Evolutionary conservation across 2,888 invertebrate genomes (phyloP), one percentile per base, ranked within the genome.

Genomic region (Thymelicus lineola): DNA sequence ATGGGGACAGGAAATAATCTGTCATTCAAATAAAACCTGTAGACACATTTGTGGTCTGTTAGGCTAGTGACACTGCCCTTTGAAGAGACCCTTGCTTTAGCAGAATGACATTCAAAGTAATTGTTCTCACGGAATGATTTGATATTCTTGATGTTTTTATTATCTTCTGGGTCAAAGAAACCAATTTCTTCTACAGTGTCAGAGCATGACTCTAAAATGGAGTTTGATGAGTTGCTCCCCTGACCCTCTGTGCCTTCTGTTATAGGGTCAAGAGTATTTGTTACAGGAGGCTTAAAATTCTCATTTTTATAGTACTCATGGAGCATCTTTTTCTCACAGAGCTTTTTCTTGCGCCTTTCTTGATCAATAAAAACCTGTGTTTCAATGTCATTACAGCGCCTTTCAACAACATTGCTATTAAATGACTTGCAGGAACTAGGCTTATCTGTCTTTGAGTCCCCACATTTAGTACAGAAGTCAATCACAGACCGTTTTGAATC

Each of bases 61-160:
- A 88, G 72, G 61, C 75, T 82, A 0, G 81, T 85, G 1, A 74
- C 84, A 35, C 82, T 87, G 0, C 78, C 79, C 63, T 78, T 84
- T 6, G 69, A 78, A 20, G 82, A 82, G 0, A 90, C 76, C 68
- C 89, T 85, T 10, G 86, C 86, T 79, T 82, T 88, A 1, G 91
- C 90, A 0, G 95, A 95, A 77, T 95, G 95, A n/a, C 95, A 95
- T 74, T 95, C 95, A 71, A 95, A 95, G 77, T 94, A 96, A 77
- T 95, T 94, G 7, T 94, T 86, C 1, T 91, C 84, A 14, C 95
- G 88, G 74, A 95, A 95, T 75, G 91, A 87, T 72, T 88, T 90
- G n/a, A 93, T 65, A 6, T 82, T 76, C 36, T 81, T 74, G 0
- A 90, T 79, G 28, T 76, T 86, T 0, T 84, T 77, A 0, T 75